Evolutionary conservation across 2,888 invertebrate genomes (phyloP).

Genomic region (Drosophila vallismaia): DNA sequence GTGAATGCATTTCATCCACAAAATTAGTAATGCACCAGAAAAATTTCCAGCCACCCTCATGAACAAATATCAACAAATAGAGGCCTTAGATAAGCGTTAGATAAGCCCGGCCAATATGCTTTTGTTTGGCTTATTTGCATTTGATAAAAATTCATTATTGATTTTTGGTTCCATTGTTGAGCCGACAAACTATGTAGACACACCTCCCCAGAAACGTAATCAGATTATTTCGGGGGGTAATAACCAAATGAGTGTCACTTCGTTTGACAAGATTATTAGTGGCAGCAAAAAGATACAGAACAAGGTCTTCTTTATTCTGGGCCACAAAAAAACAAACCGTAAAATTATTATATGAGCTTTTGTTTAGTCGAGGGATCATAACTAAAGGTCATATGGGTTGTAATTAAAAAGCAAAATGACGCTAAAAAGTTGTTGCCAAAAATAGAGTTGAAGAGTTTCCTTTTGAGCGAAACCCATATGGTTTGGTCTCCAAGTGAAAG

Average conservation of each 20-base stretch:
- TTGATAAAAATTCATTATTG: constrained; percentile 59
- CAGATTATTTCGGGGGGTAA: constrained; percentile 25
- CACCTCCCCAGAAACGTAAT: constrained; percentile 22
- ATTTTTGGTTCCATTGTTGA: constrained; percentile 44
- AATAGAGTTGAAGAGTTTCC: constrained; percentile 46
- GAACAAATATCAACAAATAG: constrained; percentile 34
- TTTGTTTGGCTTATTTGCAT: constrained; percentile 60
- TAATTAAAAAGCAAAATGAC: constrained; percentile 56
- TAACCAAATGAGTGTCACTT: constrained; percentile 27
- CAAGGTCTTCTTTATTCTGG: constrained; percentile 34
- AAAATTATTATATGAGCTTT: constrained; percentile 12
- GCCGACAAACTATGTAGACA: constrained; percentile 35
- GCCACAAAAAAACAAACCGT: constrained; percentile 28
- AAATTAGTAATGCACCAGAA: constrained; percentile 22
- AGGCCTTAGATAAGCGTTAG: constrained; percentile 27
- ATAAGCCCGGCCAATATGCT: constrained; percentile 54
- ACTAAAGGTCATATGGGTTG: constrained; percentile 68
- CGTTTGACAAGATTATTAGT: constrained; percentile 42
- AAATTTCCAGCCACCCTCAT: constrained; percentile 16
- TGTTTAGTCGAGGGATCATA: constrained; percentile 20
- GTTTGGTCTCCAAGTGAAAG: constrained; percentile 57
- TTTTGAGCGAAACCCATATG: constrained; percentile 3
- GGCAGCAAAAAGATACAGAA: neutral
- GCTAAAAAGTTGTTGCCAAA: no score
- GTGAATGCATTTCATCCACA: constrained; percentile 19